phyloP scores from a whole-genome alignment of 2,797 vertebrate genomes.

The Pangasius macronema region DNA sequence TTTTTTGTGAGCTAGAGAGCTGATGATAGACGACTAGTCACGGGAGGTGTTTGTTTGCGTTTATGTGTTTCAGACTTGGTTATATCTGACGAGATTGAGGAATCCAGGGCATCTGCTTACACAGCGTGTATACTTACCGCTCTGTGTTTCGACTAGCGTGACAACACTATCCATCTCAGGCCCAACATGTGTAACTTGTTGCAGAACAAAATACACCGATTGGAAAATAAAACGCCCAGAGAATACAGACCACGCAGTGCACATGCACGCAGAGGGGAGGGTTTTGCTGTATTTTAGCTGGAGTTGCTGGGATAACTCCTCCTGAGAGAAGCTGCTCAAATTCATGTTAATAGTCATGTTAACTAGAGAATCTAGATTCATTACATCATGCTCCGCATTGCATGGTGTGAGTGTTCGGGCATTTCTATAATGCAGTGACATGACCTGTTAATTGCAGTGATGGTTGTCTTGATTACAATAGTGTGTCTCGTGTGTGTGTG shows the following conservation, averaged over 20 bases:
- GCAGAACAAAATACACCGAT: neutral
- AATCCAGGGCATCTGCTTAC: neutral
- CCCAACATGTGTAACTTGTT: neutral
- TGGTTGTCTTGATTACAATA: neutral
- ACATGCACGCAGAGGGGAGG: neutral
- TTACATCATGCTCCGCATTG: neutral
- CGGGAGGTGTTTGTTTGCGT: neutral
- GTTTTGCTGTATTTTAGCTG: neutral
- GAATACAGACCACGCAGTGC: too few relatives aligned
- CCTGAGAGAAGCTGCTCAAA: neutral
- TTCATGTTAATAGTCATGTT: neutral
- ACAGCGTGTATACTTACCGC: slow-evolving; percentile 13
- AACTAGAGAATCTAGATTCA: neutral
- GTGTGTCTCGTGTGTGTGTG: slow-evolving; percentile 55
- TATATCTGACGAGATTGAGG: neutral
- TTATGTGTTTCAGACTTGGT: neutral
- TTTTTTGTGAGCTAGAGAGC: neutral
- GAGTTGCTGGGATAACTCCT: neutral
- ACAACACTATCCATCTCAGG: neutral
- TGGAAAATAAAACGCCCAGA: neutral
- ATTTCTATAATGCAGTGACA: neutral
- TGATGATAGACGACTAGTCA: neutral
- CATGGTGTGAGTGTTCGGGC: neutral
- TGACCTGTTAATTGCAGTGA: too few relatives aligned
- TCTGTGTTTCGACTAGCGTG: slow-evolving; percentile 12